These are phyloP conservation scores for Rhinophrynus dorsalis DNA, from an alignment of 2,797 vertebrate genomes.

Conservation along the genomic window DNA sequence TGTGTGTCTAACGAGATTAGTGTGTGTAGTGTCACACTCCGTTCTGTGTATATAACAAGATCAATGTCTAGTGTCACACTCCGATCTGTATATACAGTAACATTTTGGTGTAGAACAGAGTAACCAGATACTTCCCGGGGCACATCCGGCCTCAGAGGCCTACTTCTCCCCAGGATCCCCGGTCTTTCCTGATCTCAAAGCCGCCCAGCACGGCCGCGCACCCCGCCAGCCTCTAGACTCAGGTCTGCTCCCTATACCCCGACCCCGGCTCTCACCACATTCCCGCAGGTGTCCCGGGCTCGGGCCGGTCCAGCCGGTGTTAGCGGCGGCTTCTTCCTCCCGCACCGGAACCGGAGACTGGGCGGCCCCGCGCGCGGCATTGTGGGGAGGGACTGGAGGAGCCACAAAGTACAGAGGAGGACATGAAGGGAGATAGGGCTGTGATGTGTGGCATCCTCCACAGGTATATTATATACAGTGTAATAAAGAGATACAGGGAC, in stretches of 20 bases:
- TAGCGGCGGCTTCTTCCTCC: slow-evolving; percentile 23
- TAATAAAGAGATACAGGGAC: no score
- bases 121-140: no score
- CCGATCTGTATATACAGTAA: no score
- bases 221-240: background rate
- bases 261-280: background rate
- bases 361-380: slow-evolving; percentile 29
- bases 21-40: no score
- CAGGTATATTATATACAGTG: no score
- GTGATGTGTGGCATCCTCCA: no score
- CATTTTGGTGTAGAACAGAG: no score
- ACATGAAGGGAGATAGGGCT: background rate
- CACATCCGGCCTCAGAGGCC: background rate
- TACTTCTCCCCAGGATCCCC: background rate
- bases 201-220: background rate
- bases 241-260: background rate
- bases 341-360: slow-evolving; percentile 32
- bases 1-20: no score
- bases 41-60: no score
- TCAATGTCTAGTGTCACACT: no score
- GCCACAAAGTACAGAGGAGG: no score
- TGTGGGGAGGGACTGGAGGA: slow-evolving; percentile 5
- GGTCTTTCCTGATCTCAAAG: background rate
- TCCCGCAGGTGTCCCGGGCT: slow-evolving; percentile 6
- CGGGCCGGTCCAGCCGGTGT: slow-evolving; percentile 25